Percentiles rank a stretch among this genome's conserved stretches.
Evolutionary conservation across 2,888 invertebrate species (phyloP).

Genomic region (Ellobium chinense): DNA sequence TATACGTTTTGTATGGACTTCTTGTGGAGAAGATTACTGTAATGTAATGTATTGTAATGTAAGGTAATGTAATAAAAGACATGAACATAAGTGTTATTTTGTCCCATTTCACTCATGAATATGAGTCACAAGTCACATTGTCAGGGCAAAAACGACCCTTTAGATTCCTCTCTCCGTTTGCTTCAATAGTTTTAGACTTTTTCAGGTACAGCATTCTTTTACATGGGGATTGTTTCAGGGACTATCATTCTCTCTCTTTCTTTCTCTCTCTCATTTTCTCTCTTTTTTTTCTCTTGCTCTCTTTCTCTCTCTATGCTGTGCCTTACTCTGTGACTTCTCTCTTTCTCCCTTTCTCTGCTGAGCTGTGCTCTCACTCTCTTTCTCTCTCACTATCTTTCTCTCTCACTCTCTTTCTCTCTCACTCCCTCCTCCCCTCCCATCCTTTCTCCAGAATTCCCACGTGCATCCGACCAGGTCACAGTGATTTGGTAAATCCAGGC

Average conservation of each 20-base stretch:
- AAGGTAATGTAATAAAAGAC: background rate
- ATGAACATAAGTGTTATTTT: background rate
- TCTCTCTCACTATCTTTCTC: background rate
- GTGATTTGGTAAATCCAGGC: no score
- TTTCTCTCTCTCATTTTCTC: conserved; percentile 3
- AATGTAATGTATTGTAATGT: background rate
- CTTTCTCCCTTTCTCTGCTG: background rate
- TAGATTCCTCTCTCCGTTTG: no score
- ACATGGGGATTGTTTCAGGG: background rate
- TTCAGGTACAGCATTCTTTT: background rate
- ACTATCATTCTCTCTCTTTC: conserved; percentile 10
- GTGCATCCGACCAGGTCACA: no score
- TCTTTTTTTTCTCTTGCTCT: conserved; percentile 13
- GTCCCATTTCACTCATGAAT: background rate
- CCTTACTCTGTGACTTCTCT: background rate
- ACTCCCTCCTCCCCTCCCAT: background rate
- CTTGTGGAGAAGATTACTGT: no score
- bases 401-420: background rate
- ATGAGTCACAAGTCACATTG: background rate
- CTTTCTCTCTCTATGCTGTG: background rate
- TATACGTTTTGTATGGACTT: no score
- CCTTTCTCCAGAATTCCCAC: background rate
- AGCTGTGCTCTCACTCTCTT: background rate
- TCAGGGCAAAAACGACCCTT: background rate
- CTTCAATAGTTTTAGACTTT: background rate